These are phyloP conservation scores for Ceuthmochares aereus DNA, from an alignment of 2,113 vertebrate genomes.

Conservation along the genomic window DNA sequence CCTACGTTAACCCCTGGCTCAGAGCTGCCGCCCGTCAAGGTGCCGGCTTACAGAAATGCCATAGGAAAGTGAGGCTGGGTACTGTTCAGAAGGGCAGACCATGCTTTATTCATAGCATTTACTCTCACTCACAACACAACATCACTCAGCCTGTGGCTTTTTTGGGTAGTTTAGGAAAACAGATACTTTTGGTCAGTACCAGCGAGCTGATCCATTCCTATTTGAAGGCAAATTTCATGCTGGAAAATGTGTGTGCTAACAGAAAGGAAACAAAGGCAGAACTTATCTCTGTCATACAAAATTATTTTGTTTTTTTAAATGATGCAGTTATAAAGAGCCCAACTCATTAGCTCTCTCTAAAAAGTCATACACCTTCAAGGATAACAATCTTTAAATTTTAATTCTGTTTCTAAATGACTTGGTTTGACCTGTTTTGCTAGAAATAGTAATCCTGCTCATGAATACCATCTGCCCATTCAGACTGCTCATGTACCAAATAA, in stretches of 20 bases:
- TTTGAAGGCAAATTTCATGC: background rate
- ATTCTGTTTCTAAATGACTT: constrained; percentile 1
- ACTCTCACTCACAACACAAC: rapidly evolving
- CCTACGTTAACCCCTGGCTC: background rate
- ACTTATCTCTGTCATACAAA: background rate
- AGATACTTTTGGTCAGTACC: background rate
- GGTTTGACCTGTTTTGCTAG: constrained; percentile 30
- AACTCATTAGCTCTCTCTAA: background rate
- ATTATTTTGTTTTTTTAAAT: background rate
- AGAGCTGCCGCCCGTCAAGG: background rate
- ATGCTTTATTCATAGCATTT: rapidly evolving
- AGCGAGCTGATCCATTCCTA: background rate
- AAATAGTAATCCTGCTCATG: constrained; percentile 48
- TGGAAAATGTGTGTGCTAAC: background rate
- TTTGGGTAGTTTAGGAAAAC: background rate
- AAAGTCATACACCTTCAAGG: background rate
- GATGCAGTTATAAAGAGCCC: background rate
- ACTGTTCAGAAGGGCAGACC: background rate
- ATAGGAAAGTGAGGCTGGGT: background rate
- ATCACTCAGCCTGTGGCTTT: background rate
- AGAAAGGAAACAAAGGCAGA: background rate
- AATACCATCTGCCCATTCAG: constrained; percentile 55
- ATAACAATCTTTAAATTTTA: background rate
- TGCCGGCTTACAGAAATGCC: background rate
- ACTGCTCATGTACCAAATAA: constrained; percentile 29